Conservation (phyloP, 2,888 invertebrate species). For the Ferrisia virgata region DNA sequence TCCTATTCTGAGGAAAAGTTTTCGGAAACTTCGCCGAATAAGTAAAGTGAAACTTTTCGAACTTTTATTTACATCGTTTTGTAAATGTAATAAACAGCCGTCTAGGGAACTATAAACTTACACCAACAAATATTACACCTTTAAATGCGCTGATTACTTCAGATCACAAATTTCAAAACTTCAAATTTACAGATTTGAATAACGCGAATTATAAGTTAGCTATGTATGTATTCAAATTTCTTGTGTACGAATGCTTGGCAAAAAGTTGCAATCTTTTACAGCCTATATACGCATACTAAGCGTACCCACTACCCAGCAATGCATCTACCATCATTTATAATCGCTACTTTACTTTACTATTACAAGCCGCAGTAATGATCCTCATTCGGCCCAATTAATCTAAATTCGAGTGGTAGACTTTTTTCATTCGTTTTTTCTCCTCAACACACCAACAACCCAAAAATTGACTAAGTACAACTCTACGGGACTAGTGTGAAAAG, state of each 20-base stretch:
- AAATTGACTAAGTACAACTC: too few relatives aligned
- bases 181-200: background rate
- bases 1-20: background rate
- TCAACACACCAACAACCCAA: too few relatives aligned
- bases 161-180: conserved; percentile 25
- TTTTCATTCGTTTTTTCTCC: too few relatives aligned
- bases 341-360: too few relatives aligned
- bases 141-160: conserved; percentile 39
- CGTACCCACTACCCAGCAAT: too few relatives aligned
- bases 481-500: too few relatives aligned
- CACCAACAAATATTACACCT: conserved; percentile 31
- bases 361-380: too few relatives aligned
- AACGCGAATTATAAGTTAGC: background rate
- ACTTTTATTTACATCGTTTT: conserved; percentile 26
- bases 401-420: too few relatives aligned
- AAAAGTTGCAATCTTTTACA: background rate
- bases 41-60: conserved; percentile 19
- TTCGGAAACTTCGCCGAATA: conserved; percentile 3
- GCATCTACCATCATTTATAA: too few relatives aligned
- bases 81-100: conserved; percentile 30
- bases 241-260: background rate
- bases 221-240: background rate
- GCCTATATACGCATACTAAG: background rate
- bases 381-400: too few relatives aligned
- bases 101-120: conserved; percentile 37